phyloP scores from a whole-genome alignment of 2,888 invertebrate genomes.

The Panopea generosa region DNA sequence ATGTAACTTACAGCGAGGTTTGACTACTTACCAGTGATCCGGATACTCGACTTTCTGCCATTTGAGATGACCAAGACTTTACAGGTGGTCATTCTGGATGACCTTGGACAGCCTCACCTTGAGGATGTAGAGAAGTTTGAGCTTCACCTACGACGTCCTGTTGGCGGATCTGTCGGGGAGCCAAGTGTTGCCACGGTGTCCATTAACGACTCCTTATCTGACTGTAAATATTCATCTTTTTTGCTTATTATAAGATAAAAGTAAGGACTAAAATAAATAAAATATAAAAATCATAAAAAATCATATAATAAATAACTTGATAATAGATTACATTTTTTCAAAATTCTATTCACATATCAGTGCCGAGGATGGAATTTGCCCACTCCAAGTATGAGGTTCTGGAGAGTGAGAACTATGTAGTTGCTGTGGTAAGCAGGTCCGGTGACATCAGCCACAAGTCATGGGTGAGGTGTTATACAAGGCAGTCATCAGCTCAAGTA shows the following conservation, averaged over 20 bases:
- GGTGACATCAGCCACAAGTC: conserved; percentile 82
- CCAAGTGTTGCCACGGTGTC: conserved; percentile 78
- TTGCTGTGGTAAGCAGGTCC: conserved; percentile 76
- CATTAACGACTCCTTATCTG: conserved; percentile 83
- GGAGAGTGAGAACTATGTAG: conserved; percentile 81
- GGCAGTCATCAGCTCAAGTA: conserved; percentile 81
- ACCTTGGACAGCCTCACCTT: conserved; percentile 81
- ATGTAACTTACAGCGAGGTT: conserved; percentile 79
- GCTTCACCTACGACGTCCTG: conserved; percentile 81
- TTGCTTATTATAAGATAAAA: neutral
- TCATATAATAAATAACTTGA: no score
- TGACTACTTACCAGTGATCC: conserved; percentile 83
- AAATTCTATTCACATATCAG: conserved; percentile 74
- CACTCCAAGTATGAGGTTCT: conserved; percentile 74
- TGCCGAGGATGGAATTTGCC: conserved; percentile 83
- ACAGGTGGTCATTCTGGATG: conserved; percentile 82
- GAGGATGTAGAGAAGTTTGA: conserved; percentile 84
- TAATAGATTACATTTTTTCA: no score
- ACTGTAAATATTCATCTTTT: conserved; percentile 77
- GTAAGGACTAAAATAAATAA: no score
- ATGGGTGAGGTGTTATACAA: conserved; percentile 84
- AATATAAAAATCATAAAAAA: no score
- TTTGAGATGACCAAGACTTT: conserved; percentile 82
- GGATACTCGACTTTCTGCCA: conserved; percentile 81
- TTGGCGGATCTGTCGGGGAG: conserved; percentile 80